Conservation (phyloP, 2,113 vertebrate species). For the Oncorhynchus clarkii region DNA sequence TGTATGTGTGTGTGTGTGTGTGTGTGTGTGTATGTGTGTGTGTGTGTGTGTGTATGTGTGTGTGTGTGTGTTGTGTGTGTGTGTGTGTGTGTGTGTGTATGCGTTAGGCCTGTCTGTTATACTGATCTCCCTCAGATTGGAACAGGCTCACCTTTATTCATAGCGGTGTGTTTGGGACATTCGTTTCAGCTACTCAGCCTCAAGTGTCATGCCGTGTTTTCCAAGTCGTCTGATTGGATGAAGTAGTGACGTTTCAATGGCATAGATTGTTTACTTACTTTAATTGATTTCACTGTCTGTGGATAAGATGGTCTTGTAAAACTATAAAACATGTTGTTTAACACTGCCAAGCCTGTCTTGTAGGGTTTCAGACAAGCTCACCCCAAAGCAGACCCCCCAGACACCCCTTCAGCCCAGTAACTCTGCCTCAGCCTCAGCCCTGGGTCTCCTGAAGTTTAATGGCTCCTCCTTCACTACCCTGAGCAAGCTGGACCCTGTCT, state of each 20-base stretch:
- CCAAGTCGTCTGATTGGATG: neutral
- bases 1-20: no score
- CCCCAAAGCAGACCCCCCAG: constrained; percentile 80
- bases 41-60: no score
- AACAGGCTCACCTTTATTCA: no score
- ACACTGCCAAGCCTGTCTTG: constrained; percentile 21
- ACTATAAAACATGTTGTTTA: neutral
- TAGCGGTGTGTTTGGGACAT: no score
- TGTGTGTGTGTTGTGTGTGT: no score
- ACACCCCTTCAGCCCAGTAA: constrained; percentile 69
- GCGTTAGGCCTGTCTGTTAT: neutral
- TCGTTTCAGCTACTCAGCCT: no score
- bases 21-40: no score
- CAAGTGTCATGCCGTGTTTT: neutral
- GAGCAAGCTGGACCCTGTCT: constrained; percentile 68
- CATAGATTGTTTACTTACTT: no score
- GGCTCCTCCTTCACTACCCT: constrained; percentile 77
- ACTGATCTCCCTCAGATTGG: neutral
- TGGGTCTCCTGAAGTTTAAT: constrained; percentile 61
- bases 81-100: no score
- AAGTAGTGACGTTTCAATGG: neutral
- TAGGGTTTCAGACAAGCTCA: constrained; percentile 91
- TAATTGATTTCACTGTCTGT: no score
- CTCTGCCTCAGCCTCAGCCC: constrained; percentile 39
- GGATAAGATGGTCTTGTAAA: no score